A percentile compares a stretch with the other conserved stretches of the same genome.
Conservation (phyloP, 2,888 invertebrate species). For the Zygogramma bicolorata region DNA sequence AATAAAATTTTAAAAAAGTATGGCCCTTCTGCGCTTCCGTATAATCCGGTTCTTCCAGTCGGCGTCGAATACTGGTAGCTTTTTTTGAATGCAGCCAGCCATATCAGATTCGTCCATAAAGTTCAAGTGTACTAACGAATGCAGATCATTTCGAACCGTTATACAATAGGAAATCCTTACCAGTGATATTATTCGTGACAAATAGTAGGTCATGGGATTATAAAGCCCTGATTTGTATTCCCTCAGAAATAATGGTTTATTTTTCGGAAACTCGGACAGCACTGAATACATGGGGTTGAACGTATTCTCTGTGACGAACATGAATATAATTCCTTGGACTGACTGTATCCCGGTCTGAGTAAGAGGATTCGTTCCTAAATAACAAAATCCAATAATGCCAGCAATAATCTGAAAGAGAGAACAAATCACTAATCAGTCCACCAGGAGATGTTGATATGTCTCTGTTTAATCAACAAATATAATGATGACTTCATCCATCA, state of each 20-base stretch:
- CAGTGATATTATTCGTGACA: slow-evolving; percentile 83
- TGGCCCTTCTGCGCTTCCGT: too few relatives aligned
- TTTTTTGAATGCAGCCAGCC: too few relatives aligned
- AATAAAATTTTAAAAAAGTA: too few relatives aligned
- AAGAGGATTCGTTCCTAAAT: slow-evolving; percentile 78
- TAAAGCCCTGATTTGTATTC: slow-evolving; percentile 89
- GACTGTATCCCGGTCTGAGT: slow-evolving; percentile 89
- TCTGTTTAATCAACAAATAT: too few relatives aligned
- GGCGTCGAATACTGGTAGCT: too few relatives aligned
- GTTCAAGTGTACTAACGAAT: too few relatives aligned
- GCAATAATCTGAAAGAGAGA: slow-evolving; percentile 72
- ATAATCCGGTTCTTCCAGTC: too few relatives aligned
- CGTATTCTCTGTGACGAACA: slow-evolving; percentile 90
- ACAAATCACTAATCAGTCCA: neutral
- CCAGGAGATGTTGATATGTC: too few relatives aligned
- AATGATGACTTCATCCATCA: too few relatives aligned
- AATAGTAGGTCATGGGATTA: slow-evolving; percentile 82
- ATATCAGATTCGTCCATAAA: too few relatives aligned
- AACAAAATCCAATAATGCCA: slow-evolving; percentile 86
- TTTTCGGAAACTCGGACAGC: slow-evolving; percentile 84
- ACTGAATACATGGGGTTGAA: slow-evolving; percentile 94
- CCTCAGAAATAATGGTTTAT: slow-evolving; percentile 83
- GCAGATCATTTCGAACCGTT: neutral
- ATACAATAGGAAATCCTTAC: slow-evolving; percentile 69
- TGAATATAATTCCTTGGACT: slow-evolving; percentile 88